Base-by-base conservation (phyloP, 2,113 vertebrate genomes). In the Atrichornis clamosus region DNA sequence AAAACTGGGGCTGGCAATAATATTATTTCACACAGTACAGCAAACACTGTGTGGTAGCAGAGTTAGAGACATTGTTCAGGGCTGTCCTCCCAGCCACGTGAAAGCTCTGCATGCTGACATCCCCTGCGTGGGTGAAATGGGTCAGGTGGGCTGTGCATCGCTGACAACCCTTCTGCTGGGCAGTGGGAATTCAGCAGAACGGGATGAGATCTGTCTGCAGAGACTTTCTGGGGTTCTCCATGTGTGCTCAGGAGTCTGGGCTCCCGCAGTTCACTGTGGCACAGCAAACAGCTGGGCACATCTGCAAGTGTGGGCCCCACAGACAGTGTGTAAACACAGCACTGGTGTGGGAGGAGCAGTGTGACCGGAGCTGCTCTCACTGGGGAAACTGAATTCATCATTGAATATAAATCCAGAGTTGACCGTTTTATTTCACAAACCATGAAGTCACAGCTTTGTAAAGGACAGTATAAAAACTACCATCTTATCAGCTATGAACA, bases 271-370 rank as follows among this genome's bases (percentile, higher is more conserved):
- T 59, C 33, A 8, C 6, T 8, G 60, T 14, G 63, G 63, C 63
- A 53, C 49, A 53, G 44, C 56, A 37, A 46, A 63, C 30, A 9
- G 24, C n/a, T 52, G n/a, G 60, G 39, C 77, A 68, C 63, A 44
- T 13, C 50, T 68, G 49, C 62, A 58, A 37, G 47, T 47, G 24
- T 30, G 22, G 72, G 39, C 42, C 49, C 42, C 55, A 30, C 21
- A 16, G 8, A 7, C 0, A 0, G 22, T 1, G 35, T 27, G 33
- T 7, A n/a, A 49, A 44, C 33, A 26, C 41, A 55, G 37, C 15
- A 2, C 23, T 4, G 18, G 50, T 44, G 56, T 62, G 67, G 76
- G 58, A 80, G 68, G n/a, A 80, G 30, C 17, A 44, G 7, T 2
- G 13, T 14, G 19, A 10, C 39, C 52, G 35, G 10, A 63, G 64